Percentiles rank a stretch among this genome's conserved stretches.
Conservation (phyloP, 2,113 vertebrate genomes). For the Pycnonotus jocosus region DNA sequence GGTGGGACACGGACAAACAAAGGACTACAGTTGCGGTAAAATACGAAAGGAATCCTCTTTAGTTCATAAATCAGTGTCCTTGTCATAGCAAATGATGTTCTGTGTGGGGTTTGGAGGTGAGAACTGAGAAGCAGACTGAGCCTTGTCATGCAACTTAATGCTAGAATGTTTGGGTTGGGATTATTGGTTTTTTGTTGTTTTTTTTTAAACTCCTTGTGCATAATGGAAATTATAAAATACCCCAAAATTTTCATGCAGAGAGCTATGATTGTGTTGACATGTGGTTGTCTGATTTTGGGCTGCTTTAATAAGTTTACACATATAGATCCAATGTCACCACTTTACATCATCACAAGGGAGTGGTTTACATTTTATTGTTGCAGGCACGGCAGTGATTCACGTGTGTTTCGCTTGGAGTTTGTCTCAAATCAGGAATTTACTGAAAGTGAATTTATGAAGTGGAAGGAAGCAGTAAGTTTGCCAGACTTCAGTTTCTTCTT, state of each 20-base stretch:
- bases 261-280: neutral
- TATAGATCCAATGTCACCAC: neutral
- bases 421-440: constrained; percentile 99
- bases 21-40: constrained; percentile 90
- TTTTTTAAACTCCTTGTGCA: neutral
- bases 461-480: constrained; percentile 94
- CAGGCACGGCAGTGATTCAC: constrained; percentile 92
- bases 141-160: neutral
- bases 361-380: neutral
- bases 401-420: constrained; percentile 96
- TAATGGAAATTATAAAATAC: neutral
- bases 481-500: neutral
- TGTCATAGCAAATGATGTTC: neutral
- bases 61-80: neutral
- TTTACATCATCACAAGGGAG: neutral
- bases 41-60: neutral
- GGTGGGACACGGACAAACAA: constrained; percentile 97
- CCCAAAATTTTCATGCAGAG: neutral
- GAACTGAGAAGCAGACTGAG: neutral
- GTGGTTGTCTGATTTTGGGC: neutral
- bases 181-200: neutral
- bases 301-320: neutral
- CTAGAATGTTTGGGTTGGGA: neutral
- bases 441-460: constrained; percentile 98
- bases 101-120: neutral